Percentiles rank a stretch among this genome's conserved stretches.
Evolutionary conservation across 2,113 vertebrate genomes (phyloP).

Genomic region (Reinhardtius hippoglossoides): DNA sequence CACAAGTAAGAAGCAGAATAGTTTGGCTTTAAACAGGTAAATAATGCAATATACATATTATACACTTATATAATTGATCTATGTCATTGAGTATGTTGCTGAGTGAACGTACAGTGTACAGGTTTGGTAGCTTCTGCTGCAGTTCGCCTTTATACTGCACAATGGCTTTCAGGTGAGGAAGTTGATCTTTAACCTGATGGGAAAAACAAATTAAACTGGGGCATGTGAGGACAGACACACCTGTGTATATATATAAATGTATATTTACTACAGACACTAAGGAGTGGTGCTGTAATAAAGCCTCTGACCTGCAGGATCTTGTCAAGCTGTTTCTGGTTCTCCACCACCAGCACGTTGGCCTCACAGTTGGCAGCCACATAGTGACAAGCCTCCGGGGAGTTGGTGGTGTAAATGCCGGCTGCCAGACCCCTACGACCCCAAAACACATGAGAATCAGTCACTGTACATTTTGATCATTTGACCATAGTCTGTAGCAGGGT

Average conservation of each 20-base stretch:
- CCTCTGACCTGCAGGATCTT: conserved; percentile 83
- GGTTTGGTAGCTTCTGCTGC: conserved; percentile 73
- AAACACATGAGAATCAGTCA: conserved; percentile 2
- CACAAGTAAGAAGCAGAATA: background rate
- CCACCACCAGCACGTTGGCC: conserved; percentile 84
- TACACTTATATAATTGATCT: background rate
- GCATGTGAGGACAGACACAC: background rate
- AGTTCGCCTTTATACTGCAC: conserved; percentile 84
- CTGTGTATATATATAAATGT: background rate
- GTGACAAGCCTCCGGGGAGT: conserved; percentile 81
- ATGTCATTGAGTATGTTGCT: background rate
- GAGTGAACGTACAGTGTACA: conserved; percentile 79
- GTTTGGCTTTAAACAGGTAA: background rate
- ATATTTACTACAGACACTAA: background rate
- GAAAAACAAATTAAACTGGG: background rate
- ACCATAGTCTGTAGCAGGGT: background rate
- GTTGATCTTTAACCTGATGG: conserved; percentile 79
- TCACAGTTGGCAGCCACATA: conserved; percentile 80
- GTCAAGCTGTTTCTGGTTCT: conserved; percentile 82
- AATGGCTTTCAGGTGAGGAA: conserved; percentile 85
- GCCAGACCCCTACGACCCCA: conserved; percentile 77
- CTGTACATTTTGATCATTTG: background rate
- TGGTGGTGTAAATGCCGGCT: conserved; percentile 84
- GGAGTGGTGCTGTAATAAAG: background rate
- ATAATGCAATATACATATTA: background rate